Evolutionary conservation across 2,113 vertebrate species (phyloP), one percentile per base, ranked within the genome.

Genomic region (Hippocampus barbouri): DNA sequence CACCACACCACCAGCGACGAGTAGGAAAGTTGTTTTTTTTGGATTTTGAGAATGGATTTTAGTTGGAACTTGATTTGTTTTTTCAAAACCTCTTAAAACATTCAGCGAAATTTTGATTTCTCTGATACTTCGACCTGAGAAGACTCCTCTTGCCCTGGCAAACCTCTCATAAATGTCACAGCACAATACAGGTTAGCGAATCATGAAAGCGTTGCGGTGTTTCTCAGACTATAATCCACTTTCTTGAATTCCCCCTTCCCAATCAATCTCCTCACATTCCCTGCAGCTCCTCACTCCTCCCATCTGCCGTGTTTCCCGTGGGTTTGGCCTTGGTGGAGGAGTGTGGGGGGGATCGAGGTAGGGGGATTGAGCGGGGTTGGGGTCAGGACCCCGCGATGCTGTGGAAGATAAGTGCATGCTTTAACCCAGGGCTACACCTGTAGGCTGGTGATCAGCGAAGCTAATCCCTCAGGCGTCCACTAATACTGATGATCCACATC

Each of bases 341-440:
- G 74, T 79, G 75, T 69, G 60, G 73, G 60, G 53, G 40, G 51
- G 21, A 20, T 53, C 7, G 57, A 38, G 49, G 72, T 34, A 34
- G 73, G 57, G 53, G 43, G 51, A 38, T 38, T 38, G 34, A 38
- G 69, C 7, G 43, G 9, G 34, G 1, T 16, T 23, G 68, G 75
- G 85, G 87, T 90, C 89, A 88, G 79, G 68, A 77, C 81, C 74
- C 73, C 21, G 76, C 38, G 78, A 88, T 89, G 73, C 87, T 79
- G 78, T 72, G 82, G 78, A 81, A 87, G 87, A 91, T 88, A 84
- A 92, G 89, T 89, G 89, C 91, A 81, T 89, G 90, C 90, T 86
- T 82, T 90, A 86, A 90, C 91, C 90, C 89, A 86, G 85, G 90
- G 91, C 89, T 93, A 92, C 92, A 93, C 92, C 92, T 93, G 92